Conservation (phyloP, 1,140 invertebrate genomes). For the Cotesia glomerata region DNA sequence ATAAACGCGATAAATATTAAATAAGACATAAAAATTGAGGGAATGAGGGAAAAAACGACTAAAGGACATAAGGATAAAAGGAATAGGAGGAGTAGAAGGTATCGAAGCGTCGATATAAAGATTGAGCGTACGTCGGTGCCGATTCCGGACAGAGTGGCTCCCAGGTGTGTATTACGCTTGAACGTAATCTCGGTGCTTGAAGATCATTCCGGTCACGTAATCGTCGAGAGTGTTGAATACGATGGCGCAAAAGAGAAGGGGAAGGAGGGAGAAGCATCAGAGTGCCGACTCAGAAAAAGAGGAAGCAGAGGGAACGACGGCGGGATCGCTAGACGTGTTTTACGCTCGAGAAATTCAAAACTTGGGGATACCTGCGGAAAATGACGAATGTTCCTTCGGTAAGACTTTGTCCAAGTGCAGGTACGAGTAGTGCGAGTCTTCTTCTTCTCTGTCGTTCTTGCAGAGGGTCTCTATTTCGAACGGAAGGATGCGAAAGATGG, state of each 20-base stretch:
- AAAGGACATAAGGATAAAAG: constrained; percentile 1
- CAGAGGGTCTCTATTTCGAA: constrained; percentile 3
- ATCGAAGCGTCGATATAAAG: constrained; percentile 25
- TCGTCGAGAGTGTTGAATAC: constrained; percentile 34
- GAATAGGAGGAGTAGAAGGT: background rate
- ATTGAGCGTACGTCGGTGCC: constrained; percentile 17
- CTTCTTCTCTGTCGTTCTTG: too few relatives aligned
- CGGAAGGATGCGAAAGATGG: background rate
- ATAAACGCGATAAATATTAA: background rate
- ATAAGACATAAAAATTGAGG: background rate
- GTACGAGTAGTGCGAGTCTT: too few relatives aligned
- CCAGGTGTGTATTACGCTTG: constrained; percentile 33
- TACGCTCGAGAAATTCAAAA: constrained; percentile 30
- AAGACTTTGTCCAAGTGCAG: constrained; percentile 14
- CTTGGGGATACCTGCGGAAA: constrained; percentile 1
- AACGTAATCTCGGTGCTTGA: constrained; percentile 29
- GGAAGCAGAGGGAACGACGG: background rate
- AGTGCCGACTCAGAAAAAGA: background rate
- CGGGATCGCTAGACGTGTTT: constrained; percentile 22
- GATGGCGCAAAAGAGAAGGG: background rate
- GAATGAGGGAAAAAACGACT: background rate
- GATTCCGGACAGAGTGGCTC: constrained; percentile 14
- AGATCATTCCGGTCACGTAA: constrained; percentile 36
- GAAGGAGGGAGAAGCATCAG: background rate
- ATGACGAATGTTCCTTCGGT: constrained; percentile 25